These are phyloP conservation scores for Ophioninae sp. DNA, from an alignment of 2,888 invertebrate genomes.

Conservation along the genomic window DNA sequence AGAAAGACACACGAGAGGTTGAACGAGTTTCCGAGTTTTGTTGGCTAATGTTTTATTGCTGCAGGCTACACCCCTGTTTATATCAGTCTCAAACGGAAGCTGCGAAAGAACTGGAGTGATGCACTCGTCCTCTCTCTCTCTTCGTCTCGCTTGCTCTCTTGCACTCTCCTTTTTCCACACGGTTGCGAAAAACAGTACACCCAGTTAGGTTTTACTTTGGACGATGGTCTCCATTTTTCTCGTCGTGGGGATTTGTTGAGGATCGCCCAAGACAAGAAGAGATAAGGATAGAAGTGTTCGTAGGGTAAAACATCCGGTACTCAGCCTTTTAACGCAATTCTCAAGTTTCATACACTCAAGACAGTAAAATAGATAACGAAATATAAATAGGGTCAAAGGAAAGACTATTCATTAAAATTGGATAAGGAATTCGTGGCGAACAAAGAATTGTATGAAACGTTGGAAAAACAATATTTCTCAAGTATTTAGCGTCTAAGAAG, in stretches of 20 bases:
- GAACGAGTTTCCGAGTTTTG: slow-evolving; percentile 64
- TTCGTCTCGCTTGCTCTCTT: background rate
- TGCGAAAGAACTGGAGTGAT: slow-evolving; percentile 21
- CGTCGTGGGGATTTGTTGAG: slow-evolving; percentile 10
- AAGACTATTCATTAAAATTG: no score
- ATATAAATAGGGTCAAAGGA: no score
- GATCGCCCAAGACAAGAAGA: slow-evolving; percentile 11
- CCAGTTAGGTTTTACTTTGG: slow-evolving; percentile 56
- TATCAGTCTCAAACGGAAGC: slow-evolving; percentile 29
- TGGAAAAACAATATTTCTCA: no score
- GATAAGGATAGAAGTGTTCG: background rate
- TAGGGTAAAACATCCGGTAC: no score
- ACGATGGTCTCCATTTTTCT: slow-evolving; percentile 54
- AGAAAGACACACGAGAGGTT: slow-evolving; percentile 27
- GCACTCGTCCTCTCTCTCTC: slow-evolving; percentile 4
- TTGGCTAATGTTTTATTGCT: slow-evolving; percentile 64
- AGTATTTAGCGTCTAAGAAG: no score
- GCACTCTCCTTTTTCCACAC: background rate
- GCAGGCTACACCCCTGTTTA: slow-evolving; percentile 18
- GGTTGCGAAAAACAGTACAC: slow-evolving; percentile 44
- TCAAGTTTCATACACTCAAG: no score
- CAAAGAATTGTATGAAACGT: no score
- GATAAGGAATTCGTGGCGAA: no score
- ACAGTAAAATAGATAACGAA: no score
- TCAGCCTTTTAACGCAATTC: no score